phyloP scores from a whole-genome alignment of 1,140 invertebrate genomes.

The Cydia splendana region DNA sequence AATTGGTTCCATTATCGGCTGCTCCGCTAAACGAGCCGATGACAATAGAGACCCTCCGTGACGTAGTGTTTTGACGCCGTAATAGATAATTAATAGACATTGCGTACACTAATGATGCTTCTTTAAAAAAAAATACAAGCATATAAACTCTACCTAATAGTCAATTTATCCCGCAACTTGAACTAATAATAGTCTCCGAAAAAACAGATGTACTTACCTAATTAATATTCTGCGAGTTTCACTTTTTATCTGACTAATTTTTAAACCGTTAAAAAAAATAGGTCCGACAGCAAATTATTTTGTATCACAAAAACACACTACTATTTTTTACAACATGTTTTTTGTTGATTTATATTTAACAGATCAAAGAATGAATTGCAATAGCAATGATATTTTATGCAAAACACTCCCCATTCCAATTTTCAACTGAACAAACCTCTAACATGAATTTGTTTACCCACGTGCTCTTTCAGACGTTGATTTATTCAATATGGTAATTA shows the following conservation, averaged over 20 bases:
- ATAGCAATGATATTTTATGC: slow-evolving; percentile 21
- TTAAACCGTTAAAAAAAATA: too few relatives aligned
- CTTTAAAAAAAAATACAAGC: background rate
- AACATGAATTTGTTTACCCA: slow-evolving; percentile 37
- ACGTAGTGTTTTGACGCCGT: slow-evolving; percentile 50
- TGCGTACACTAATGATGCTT: background rate
- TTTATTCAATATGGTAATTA: slow-evolving; percentile 54
- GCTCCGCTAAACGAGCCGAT: slow-evolving; percentile 67
- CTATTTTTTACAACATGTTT: too few relatives aligned
- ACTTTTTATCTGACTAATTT: too few relatives aligned
- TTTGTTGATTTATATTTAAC: background rate
- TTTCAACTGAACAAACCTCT: slow-evolving; percentile 31
- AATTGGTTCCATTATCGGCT: slow-evolving; percentile 77
- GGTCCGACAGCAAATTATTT: too few relatives aligned
- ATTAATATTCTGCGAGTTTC: too few relatives aligned
- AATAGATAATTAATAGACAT: slow-evolving; percentile 39
- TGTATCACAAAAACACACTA: too few relatives aligned
- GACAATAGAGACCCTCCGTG: slow-evolving; percentile 56
- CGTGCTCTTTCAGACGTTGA: slow-evolving; percentile 41
- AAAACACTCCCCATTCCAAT: slow-evolving; percentile 4
- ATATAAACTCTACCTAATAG: background rate
- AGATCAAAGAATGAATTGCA: background rate
- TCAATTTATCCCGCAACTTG: background rate
- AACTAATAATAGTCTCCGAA: too few relatives aligned
- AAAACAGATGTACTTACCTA: too few relatives aligned